A percentile compares a stretch with the other conserved stretches of the same genome.
phyloP scores from a whole-genome alignment of 2,797 vertebrate species.

The Neopelma chrysocephalum region DNA sequence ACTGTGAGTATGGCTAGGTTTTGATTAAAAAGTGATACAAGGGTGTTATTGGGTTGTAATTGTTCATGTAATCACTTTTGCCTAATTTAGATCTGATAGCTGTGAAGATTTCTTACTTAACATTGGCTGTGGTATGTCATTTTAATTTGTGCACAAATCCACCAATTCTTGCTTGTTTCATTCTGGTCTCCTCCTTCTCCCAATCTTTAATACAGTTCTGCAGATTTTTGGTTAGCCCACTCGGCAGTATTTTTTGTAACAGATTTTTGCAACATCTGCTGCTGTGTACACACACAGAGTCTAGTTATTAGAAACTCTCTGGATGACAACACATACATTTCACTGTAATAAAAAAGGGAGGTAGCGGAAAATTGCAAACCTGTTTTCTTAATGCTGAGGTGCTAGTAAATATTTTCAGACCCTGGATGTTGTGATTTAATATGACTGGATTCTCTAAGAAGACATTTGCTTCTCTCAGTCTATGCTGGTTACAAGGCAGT shows the following conservation, averaged over 20 bases:
- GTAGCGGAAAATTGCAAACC: neutral
- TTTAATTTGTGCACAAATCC: neutral
- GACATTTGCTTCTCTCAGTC: neutral
- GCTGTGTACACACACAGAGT: neutral
- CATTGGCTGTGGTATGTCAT: neutral
- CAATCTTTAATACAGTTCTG: neutral
- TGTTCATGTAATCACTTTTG: neutral
- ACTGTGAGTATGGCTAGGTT: neutral
- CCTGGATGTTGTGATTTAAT: neutral
- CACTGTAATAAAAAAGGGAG: neutral
- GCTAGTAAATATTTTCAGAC: neutral
- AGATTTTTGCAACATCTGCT: neutral
- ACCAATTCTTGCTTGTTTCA: neutral
- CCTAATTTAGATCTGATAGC: neutral
- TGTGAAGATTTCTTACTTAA: neutral
- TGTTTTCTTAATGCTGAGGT: neutral
- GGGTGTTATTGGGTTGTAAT: neutral
- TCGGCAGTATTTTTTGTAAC: neutral
- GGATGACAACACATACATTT: neutral
- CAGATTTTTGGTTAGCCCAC: neutral
- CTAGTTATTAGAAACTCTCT: neutral
- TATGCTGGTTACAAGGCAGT: neutral
- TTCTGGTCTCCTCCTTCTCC: neutral
- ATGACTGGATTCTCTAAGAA: neutral
- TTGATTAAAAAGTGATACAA: neutral